These are phyloP conservation scores for Yasuhikotakia modesta DNA, from an alignment of 2,797 vertebrate species.

Conservation along the genomic window DNA sequence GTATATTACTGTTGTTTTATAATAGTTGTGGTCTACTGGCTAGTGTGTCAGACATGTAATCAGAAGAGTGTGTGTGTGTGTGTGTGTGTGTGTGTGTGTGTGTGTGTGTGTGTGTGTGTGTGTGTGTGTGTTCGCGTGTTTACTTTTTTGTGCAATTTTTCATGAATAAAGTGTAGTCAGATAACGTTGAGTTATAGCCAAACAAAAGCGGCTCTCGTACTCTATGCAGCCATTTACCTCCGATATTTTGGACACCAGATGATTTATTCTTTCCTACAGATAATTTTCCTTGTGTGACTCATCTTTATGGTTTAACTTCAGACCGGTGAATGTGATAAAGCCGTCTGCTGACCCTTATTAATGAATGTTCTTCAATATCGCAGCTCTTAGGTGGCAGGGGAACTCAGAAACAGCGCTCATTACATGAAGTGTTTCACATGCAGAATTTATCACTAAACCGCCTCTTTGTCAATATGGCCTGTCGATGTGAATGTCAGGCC, in stretches of 20 bases:
- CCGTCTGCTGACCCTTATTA: conserved; percentile 38
- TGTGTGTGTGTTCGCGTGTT: too few relatives aligned
- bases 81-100: too few relatives aligned
- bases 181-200: too few relatives aligned
- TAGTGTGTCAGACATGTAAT: too few relatives aligned
- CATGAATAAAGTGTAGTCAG: too few relatives aligned
- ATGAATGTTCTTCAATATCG: conserved; percentile 38
- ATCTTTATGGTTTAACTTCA: conserved; percentile 32
- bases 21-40: too few relatives aligned
- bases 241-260: not conserved
- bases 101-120: too few relatives aligned
- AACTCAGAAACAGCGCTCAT: conserved; percentile 50
- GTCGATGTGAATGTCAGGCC: conserved; percentile 55
- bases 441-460: conserved; percentile 49
- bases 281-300: conserved; percentile 18
- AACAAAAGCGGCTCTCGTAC: too few relatives aligned
- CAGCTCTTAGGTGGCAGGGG: conserved; percentile 44
- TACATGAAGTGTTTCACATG: conserved; percentile 48
- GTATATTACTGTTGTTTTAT: too few relatives aligned
- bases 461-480: conserved; percentile 56
- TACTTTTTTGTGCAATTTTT: too few relatives aligned
- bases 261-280: not conserved
- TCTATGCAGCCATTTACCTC: not conserved
- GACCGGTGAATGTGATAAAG: conserved; percentile 37
- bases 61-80: too few relatives aligned